Conservation (phyloP, 2,113 vertebrate genomes). For the Macquaria australasica region DNA sequence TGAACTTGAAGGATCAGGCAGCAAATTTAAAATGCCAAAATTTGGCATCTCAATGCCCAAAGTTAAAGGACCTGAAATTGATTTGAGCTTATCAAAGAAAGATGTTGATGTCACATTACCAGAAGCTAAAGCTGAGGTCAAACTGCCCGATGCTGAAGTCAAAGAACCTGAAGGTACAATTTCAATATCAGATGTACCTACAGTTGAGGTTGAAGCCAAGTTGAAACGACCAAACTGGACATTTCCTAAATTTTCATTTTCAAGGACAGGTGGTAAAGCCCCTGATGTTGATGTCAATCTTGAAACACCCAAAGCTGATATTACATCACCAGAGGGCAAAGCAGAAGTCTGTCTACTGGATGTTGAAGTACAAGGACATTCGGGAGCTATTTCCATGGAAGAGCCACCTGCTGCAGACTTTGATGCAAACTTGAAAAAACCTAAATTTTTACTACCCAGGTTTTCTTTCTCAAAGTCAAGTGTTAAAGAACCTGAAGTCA, state of each 20-base stretch:
- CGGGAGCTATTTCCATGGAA: slow-evolving; percentile 8
- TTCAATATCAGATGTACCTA: slow-evolving; percentile 33
- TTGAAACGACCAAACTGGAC: slow-evolving; percentile 55
- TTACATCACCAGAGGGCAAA: slow-evolving; percentile 45
- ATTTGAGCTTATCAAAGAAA: slow-evolving; percentile 45
- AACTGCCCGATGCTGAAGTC: slow-evolving; percentile 11
- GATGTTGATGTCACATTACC: slow-evolving; percentile 34
- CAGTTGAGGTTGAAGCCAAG: slow-evolving; percentile 45
- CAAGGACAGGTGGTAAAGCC: slow-evolving; percentile 47
- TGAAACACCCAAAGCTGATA: slow-evolving; percentile 48
- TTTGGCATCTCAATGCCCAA: slow-evolving; percentile 59
- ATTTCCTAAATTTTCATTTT: slow-evolving; percentile 71
- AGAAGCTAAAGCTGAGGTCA: slow-evolving; percentile 42
- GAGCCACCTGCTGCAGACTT: slow-evolving; percentile 34
- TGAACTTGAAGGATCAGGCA: slow-evolving; percentile 17
- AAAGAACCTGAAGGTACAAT: slow-evolving; percentile 20
- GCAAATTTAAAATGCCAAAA: slow-evolving; percentile 56
- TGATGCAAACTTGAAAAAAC: slow-evolving; percentile 66
- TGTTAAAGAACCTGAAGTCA: slow-evolving; percentile 40
- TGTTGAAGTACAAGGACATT: slow-evolving; percentile 35
- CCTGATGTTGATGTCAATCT: slow-evolving; percentile 47
- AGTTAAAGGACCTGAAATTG: slow-evolving; percentile 52
- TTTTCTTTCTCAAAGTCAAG: slow-evolving; percentile 77
- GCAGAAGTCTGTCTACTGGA: slow-evolving; percentile 35
- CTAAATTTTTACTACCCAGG: slow-evolving; percentile 71